Conservation (phyloP, 1,140 invertebrate species). For the Caenorhabditis latens region DNA sequence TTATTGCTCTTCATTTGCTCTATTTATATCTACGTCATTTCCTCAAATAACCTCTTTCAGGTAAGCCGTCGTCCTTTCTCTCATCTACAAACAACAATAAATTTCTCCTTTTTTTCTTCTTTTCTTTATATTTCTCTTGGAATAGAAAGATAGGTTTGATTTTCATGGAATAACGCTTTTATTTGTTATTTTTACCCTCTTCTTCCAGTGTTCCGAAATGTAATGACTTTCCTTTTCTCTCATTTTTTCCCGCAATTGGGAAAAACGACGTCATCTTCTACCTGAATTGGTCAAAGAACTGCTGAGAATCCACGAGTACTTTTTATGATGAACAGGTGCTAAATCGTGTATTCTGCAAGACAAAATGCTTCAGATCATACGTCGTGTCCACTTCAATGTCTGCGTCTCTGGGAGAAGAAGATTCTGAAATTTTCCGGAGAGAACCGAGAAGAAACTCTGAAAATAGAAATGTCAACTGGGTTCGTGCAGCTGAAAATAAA, state of each 20-base stretch:
- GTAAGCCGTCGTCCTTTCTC: neutral
- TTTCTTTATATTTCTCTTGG: neutral
- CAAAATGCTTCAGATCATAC: neutral
- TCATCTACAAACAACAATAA: neutral
- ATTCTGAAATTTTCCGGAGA: too few species aligned
- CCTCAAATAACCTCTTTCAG: too few species aligned
- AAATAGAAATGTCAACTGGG: slow-evolving; percentile 2
- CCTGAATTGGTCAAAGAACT: slow-evolving; percentile 7
- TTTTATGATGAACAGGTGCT: neutral
- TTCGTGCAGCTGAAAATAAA: neutral
- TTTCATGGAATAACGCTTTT: neutral
- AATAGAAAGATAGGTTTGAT: neutral
- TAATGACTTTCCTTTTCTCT: neutral
- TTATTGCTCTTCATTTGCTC: neutral
- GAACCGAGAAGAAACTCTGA: neutral
- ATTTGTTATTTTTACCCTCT: slow-evolving; percentile 15
- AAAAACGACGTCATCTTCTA: neutral
- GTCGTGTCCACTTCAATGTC: neutral
- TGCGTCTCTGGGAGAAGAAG: too few species aligned
- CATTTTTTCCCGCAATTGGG: neutral
- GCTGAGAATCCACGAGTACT: neutral
- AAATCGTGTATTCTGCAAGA: neutral
- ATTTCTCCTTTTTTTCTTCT: too few species aligned
- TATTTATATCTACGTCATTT: neutral
- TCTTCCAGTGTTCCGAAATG: neutral